Conservation (phyloP, 2,888 invertebrate species). For the Patella pellucida region DNA sequence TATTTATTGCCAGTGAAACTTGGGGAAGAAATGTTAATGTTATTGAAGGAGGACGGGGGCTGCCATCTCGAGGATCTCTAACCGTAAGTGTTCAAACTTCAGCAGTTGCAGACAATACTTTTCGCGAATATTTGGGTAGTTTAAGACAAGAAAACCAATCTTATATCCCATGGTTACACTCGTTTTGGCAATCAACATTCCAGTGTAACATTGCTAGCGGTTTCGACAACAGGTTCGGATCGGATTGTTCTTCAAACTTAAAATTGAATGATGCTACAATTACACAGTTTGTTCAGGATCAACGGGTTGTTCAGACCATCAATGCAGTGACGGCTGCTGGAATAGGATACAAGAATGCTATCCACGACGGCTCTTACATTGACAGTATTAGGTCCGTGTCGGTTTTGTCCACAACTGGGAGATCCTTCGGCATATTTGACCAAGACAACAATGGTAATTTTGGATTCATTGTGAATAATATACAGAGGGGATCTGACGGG, state of each 20-base stretch:
- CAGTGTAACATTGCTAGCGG: not conserved
- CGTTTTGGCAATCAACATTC: conserved; percentile 1
- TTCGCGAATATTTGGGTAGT: conserved; percentile 32
- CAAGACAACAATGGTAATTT: conserved; percentile 48
- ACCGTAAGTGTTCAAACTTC: conserved; percentile 44
- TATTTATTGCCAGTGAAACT: conserved; percentile 57
- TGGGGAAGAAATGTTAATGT: conserved; percentile 50
- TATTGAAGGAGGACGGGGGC: conserved; percentile 31
- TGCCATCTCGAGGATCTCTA: conserved; percentile 46
- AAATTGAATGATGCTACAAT: not conserved
- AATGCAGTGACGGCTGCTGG: conserved; percentile 47
- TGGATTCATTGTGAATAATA: conserved; percentile 52
- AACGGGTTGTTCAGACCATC: conserved; percentile 48
- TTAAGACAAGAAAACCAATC: not conserved
- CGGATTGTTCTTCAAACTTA: not conserved
- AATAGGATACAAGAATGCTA: conserved; percentile 33
- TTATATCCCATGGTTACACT: not conserved
- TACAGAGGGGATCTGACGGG: conserved; percentile 34
- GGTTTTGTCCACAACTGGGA: conserved; percentile 20
- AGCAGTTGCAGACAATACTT: conserved; percentile 24
- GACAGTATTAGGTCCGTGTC: conserved; percentile 2
- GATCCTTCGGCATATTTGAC: conserved; percentile 40
- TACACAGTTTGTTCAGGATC: conserved; percentile 36
- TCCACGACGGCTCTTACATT: not conserved
- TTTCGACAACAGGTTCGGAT: not conserved